Conservation (phyloP, 92 coral and sea anemone genomes). For the Bergia puertoricense region DNA sequence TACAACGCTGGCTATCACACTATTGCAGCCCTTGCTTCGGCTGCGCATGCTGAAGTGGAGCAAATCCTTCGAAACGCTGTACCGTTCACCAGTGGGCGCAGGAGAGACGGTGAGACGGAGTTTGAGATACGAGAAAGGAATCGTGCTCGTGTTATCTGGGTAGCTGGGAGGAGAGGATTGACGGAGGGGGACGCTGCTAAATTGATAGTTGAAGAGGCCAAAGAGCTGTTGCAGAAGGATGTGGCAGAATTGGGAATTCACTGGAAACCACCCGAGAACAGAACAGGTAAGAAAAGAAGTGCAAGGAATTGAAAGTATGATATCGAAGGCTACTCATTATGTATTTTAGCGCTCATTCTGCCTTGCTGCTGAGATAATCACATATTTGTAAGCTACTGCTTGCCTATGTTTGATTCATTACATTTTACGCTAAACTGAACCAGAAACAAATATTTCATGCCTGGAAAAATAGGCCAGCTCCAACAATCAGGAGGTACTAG, state of each 20-base stretch:
- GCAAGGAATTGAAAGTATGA: not conserved
- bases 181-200: slow-evolving; percentile 83
- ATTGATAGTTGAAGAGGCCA: slow-evolving; percentile 77
- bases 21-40: slow-evolving; percentile 83
- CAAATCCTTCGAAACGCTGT: slow-evolving; percentile 81
- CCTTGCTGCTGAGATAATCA: too few relatives aligned
- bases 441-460: too few relatives aligned
- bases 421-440: too few relatives aligned
- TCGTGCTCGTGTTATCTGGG: slow-evolving; percentile 93
- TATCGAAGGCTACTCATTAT: not conserved
- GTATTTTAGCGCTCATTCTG: too few relatives aligned
- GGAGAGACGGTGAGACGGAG: slow-evolving; percentile 88
- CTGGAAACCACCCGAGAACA: slow-evolving; percentile 72
- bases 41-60: slow-evolving; percentile 78
- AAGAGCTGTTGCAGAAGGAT: slow-evolving; percentile 76
- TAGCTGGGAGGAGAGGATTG: slow-evolving; percentile 81
- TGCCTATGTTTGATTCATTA: too few relatives aligned
- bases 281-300: not conserved
- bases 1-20: slow-evolving; percentile 95
- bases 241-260: slow-evolving; percentile 84
- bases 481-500: too few relatives aligned
- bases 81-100: slow-evolving; percentile 89
- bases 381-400: too few relatives aligned
- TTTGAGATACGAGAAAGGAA: slow-evolving; percentile 77
- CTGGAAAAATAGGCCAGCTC: too few relatives aligned